phyloP scores from a whole-genome alignment of 2,113 vertebrate species.

The Microtus richardsoni region DNA sequence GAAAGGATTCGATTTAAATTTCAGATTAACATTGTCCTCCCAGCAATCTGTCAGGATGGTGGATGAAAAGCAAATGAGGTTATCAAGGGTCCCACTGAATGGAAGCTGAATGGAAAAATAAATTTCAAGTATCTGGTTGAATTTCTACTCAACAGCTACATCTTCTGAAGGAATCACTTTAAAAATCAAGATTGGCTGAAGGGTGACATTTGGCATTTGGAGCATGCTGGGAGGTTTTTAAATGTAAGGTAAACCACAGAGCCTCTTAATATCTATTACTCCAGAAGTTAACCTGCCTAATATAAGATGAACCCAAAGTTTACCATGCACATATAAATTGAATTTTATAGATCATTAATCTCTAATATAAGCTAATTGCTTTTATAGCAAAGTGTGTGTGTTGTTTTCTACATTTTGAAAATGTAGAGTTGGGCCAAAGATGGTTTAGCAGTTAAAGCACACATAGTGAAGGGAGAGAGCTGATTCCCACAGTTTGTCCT shows the following conservation, averaged over 20 bases:
- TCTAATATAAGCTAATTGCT: constrained; percentile 55
- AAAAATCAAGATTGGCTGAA: constrained; percentile 18
- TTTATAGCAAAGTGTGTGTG: constrained; percentile 42
- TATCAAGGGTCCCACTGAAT: neutral
- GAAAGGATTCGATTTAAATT: constrained; percentile 67
- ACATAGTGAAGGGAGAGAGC: neutral
- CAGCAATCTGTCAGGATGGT: neutral
- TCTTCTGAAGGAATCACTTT: constrained; percentile 35
- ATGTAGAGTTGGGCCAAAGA: neutral
- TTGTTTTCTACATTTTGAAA: constrained; percentile 13
- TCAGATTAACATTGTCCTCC: constrained; percentile 14
- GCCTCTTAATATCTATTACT: constrained; percentile 22
- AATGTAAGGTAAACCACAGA: neutral
- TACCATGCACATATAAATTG: constrained; percentile 50
- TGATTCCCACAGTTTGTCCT: neutral
- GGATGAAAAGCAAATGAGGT: constrained; percentile 42
- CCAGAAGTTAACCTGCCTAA: neutral
- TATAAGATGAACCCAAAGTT: constrained; percentile 33
- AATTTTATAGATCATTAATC: constrained; percentile 67
- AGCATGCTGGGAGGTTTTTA: neutral
- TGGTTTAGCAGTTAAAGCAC: neutral
- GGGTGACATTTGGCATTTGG: constrained; percentile 38
- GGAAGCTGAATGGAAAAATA: constrained; percentile 23
- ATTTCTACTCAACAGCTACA: neutral
- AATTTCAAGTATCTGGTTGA: constrained; percentile 50